Base-by-base conservation (phyloP, 2,113 vertebrate genomes). In the Spizaetus ornatus region DNA sequence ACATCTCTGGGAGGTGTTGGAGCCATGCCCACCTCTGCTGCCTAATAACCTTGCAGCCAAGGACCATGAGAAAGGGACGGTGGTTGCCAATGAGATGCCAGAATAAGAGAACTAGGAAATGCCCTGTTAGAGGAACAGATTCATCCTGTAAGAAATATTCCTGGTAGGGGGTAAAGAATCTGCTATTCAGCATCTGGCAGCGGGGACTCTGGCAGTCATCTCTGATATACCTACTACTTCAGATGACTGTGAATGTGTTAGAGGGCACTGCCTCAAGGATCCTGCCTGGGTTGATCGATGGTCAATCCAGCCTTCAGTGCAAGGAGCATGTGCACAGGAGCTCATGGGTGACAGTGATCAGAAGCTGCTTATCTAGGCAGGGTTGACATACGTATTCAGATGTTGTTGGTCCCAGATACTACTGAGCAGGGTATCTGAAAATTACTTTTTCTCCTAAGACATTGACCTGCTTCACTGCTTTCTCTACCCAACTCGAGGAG, bases 211-310 rank as follows among this genome's bases (percentile, higher is more conserved):
- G 65, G 11, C 38, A 50, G 27, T 59, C 48, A 36, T 58, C 70
- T 85, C 47, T 62, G 58, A 43, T 56, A 19, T 8, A 22, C 21
- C 20, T 58, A 1, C 58, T 42, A 26, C 34, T 67, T 59, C 55
- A 72, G n/a, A 81, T 73, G 15, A 36, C 40, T 38, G 27, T 56
- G 56, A 55, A 23, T 50, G 34, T 79, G 53, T 27, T 66, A 71
- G 55, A 70, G 16, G 21, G 23, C 52, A 36, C 48, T 65, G 71
- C 17, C 26, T 66, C 3, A 2, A 70, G 29, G 50, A 16, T 11
- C 0, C 56, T 74, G 50, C 50, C 12, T 65, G 21, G 8, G 32
- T 63, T 59, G 40, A 11, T 31, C 0, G 0, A 14, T 69, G 29
- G 14, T n/a, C 76, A 74, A 16, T 52, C 13, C 80, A 82, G 50